Conservation (phyloP, 2,113 vertebrate species). For the Etheostoma spectabile region DNA sequence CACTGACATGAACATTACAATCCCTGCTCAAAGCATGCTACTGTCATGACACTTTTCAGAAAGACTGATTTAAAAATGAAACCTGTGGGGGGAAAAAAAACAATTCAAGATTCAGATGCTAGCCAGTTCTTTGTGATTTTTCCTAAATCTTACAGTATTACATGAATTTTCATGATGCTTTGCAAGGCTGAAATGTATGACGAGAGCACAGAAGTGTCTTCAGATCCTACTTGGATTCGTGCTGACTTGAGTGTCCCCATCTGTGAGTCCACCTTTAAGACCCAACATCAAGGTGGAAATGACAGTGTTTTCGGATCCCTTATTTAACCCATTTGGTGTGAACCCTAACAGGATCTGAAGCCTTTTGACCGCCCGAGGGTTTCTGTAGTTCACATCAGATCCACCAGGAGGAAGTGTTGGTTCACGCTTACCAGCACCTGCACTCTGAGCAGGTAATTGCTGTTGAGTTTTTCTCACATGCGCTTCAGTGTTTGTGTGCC, state of each 20-base stretch:
- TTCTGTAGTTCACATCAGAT: conserved; percentile 59
- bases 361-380: neutral
- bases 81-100: too few species aligned
- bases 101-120: neutral
- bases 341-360: neutral
- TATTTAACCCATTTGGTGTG: neutral
- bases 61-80: neutral
- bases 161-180: neutral
- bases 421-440: conserved; percentile 36
- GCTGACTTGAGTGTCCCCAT: neutral
- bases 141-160: neutral
- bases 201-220: neutral
- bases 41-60: neutral
- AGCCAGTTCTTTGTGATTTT: neutral
- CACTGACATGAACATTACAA: too few species aligned
- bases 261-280: neutral
- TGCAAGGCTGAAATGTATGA: neutral
- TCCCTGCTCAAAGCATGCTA: too few species aligned
- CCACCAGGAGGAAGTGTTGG: conserved; percentile 82
- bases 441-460: conserved; percentile 57
- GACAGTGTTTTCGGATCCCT: neutral
- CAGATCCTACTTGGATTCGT: neutral
- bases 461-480: conserved; percentile 50
- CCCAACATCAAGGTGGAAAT: neutral
- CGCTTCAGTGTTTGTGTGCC: conserved; percentile 46